phyloP scores from a whole-genome alignment of 1,140 invertebrate genomes.

The Drosophila biarmipes region DNA sequence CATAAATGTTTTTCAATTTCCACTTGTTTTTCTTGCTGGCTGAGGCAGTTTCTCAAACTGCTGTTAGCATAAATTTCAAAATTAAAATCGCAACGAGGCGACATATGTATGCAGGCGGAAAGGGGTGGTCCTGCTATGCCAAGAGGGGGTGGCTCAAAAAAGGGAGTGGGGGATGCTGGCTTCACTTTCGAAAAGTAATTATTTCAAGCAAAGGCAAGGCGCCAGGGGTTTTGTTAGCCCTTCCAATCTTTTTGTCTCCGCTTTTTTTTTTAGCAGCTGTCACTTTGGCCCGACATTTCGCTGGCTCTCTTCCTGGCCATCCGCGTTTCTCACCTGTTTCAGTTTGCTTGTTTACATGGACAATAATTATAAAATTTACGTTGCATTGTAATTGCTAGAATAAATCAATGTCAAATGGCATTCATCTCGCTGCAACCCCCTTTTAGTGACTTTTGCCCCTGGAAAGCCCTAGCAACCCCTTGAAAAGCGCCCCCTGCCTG shows the following conservation, averaged over 20 bases:
- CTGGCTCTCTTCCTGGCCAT: slow-evolving; percentile 14
- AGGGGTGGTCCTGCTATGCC: slow-evolving; percentile 18
- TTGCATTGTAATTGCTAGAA: slow-evolving; percentile 73
- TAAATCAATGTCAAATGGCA: slow-evolving; percentile 78
- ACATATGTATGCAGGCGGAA: slow-evolving; percentile 66
- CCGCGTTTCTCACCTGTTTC: slow-evolving; percentile 35
- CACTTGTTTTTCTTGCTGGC: slow-evolving; percentile 29
- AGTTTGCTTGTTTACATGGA: slow-evolving; percentile 72
- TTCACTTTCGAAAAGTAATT: slow-evolving; percentile 82
- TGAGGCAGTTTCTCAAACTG: slow-evolving; percentile 73
- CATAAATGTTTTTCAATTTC: neutral
- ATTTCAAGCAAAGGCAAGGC: slow-evolving; percentile 74
- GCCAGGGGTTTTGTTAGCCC: slow-evolving; percentile 52
- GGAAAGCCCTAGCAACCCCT: neutral
- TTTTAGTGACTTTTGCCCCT: slow-evolving; percentile 10
- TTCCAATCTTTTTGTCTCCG: slow-evolving; percentile 19
- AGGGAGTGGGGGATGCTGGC: slow-evolving; percentile 18
- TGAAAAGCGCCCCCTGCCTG: slow-evolving; percentile 12
- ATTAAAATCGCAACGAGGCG: slow-evolving; percentile 79
- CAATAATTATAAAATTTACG: slow-evolving; percentile 83
- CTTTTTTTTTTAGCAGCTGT: slow-evolving; percentile 62
- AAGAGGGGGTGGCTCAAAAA: slow-evolving; percentile 7
- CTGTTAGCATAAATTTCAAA: slow-evolving; percentile 82
- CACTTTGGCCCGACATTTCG: slow-evolving; percentile 72
- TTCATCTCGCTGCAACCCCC: slow-evolving; percentile 21